Conservation (phyloP, 1,140 invertebrate species). For the Euschistus heros region DNA sequence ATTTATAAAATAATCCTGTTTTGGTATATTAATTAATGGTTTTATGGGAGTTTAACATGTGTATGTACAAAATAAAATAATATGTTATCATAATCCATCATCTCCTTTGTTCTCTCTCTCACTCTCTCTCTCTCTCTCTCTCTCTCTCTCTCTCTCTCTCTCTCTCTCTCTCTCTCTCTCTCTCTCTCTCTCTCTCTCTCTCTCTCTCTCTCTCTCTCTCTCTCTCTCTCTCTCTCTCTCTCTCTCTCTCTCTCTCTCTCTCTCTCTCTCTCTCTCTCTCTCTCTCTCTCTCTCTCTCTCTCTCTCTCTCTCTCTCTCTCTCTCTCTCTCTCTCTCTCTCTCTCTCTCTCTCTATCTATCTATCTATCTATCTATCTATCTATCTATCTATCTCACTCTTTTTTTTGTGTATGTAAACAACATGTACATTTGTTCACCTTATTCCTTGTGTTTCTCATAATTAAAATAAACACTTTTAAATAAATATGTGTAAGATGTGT, state of each 20-base stretch:
- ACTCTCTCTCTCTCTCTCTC: slow-evolving; percentile 18
- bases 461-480: too few species aligned
- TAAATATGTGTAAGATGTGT: too few species aligned
- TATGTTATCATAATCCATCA: too few species aligned
- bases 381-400: slow-evolving; percentile 14
- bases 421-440: too few species aligned
- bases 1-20: too few species aligned
- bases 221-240: slow-evolving; percentile 30
- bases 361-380: slow-evolving; percentile 25
- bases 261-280: slow-evolving; percentile 23
- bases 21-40: too few species aligned
- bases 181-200: slow-evolving; percentile 32
- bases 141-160: slow-evolving; percentile 19
- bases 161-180: slow-evolving; percentile 24
- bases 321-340: slow-evolving; percentile 17
- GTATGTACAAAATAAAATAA: too few species aligned
- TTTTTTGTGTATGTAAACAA: not conserved
- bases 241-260: slow-evolving; percentile 23
- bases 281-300: slow-evolving; percentile 19
- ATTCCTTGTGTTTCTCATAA: too few species aligned
- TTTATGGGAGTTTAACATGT: too few species aligned
- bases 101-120: slow-evolving; percentile 36
- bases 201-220: slow-evolving; percentile 34
- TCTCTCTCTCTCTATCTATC: slow-evolving; percentile 11
- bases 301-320: slow-evolving; percentile 20